These are phyloP conservation scores for Pao palembangensis DNA, from an alignment of 2,113 vertebrate genomes.

Conservation along the genomic window DNA sequence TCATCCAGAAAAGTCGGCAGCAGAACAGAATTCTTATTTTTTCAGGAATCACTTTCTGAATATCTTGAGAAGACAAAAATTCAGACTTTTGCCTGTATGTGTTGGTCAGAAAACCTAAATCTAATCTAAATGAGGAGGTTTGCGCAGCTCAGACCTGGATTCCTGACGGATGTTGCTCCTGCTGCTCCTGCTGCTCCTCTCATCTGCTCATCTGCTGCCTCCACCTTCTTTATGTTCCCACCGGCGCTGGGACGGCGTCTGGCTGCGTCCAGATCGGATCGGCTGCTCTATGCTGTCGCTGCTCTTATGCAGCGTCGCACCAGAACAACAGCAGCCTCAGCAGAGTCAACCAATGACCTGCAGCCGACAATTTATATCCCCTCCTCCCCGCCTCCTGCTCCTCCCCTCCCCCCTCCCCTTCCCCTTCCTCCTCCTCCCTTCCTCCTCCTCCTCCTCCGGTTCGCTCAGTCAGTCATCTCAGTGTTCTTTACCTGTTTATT, in stretches of 20 bases:
- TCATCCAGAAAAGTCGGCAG: too few relatives aligned
- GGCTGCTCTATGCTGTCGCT: conserved; percentile 16
- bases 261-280: background rate
- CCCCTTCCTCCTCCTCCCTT: conserved; percentile 11
- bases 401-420: conserved; percentile 26
- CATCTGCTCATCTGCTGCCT: conserved; percentile 4
- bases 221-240: background rate
- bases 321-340: conserved; percentile 41
- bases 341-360: conserved; percentile 40
- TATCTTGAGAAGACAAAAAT: background rate
- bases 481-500: conserved; percentile 38
- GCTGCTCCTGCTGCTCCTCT: background rate
- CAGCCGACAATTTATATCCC: conserved; percentile 45
- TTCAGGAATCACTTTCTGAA: background rate
- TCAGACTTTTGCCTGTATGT: too few relatives aligned
- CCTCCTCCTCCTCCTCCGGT: conserved; percentile 6
- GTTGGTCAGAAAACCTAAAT: background rate
- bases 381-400: conserved; percentile 14
- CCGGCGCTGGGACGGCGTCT: background rate
- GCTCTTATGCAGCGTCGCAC: conserved; percentile 35
- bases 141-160: background rate
- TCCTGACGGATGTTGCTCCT: background rate
- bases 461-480: background rate
- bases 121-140: background rate
- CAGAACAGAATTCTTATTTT: background rate